Conservation (phyloP, 2,888 invertebrate species). For the Danaus chrysippus region DNA sequence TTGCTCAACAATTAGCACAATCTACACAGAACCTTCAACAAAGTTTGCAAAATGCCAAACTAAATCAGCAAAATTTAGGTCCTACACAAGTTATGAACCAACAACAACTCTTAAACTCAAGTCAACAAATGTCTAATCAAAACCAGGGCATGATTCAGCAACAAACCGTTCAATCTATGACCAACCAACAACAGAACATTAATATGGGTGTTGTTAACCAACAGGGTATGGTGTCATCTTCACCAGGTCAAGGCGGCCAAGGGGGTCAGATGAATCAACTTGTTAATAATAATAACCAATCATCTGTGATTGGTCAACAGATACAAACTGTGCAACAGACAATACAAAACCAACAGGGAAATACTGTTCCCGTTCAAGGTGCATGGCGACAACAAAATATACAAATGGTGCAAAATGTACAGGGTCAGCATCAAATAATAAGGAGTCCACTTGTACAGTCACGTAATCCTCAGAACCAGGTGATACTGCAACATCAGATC, state of each 20-base stretch:
- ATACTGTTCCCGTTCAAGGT: constrained; percentile 60
- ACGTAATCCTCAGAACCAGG: constrained; percentile 72
- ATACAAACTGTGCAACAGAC: constrained; percentile 72
- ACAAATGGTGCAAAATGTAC: constrained; percentile 74
- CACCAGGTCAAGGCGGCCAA: constrained; percentile 59
- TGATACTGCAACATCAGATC: constrained; percentile 78
- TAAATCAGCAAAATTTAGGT: constrained; percentile 66
- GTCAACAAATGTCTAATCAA: constrained; percentile 68
- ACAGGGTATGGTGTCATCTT: constrained; percentile 60
- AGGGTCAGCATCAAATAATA: constrained; percentile 75
- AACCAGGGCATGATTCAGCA: constrained; percentile 65
- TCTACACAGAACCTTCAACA: constrained; percentile 64
- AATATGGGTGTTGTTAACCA: constrained; percentile 71
- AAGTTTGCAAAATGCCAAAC: constrained; percentile 70
- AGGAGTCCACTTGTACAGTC: constrained; percentile 70
- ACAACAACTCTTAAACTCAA: constrained; percentile 72
- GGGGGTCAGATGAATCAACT: constrained; percentile 70
- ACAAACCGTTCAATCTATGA: constrained; percentile 65
- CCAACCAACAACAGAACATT: constrained; percentile 67
- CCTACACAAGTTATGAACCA: constrained; percentile 69
- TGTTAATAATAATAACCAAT: constrained; percentile 60
- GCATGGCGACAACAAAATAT: constrained; percentile 75
- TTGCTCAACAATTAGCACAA: constrained; percentile 69
- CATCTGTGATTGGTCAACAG: constrained; percentile 69
- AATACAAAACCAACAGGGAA: constrained; percentile 61